These are phyloP conservation scores for Dynastes maya DNA, from an alignment of 2,888 invertebrate species.

Conservation along the genomic window DNA sequence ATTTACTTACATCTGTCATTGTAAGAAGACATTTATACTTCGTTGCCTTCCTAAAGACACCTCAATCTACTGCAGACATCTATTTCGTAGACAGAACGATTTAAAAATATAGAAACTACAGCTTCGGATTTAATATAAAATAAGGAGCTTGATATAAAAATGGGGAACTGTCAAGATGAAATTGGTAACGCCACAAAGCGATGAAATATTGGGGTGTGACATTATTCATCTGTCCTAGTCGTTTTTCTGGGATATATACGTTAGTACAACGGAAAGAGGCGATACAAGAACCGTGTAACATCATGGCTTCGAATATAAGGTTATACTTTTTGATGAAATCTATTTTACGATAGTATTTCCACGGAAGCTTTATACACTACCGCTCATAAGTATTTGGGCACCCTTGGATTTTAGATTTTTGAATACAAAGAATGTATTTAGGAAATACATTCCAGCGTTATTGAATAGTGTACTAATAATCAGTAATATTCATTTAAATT, in stretches of 20 bases:
- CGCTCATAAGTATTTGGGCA: too few relatives aligned
- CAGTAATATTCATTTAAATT: too few relatives aligned
- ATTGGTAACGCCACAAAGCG: slow-evolving; percentile 8
- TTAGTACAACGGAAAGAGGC: not conserved
- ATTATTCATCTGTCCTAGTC: slow-evolving; percentile 18
- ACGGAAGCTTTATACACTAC: not conserved
- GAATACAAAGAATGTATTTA: too few relatives aligned
- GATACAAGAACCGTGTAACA: not conserved
- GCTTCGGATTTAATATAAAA: slow-evolving; percentile 7
- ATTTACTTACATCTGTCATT: too few relatives aligned
- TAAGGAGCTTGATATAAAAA: not conserved
- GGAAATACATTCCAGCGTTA: too few relatives aligned
- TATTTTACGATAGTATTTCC: slow-evolving; percentile 7
- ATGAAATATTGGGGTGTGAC: slow-evolving; percentile 2
- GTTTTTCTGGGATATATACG: slow-evolving; percentile 2
- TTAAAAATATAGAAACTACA: not conserved
- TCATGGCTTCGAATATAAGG: not conserved
- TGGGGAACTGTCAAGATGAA: not conserved
- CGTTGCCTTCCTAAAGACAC: too few relatives aligned
- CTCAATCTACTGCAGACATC: too few relatives aligned
- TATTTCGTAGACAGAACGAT: not conserved
- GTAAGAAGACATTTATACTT: too few relatives aligned
- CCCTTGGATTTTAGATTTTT: too few relatives aligned
- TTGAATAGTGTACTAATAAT: too few relatives aligned
- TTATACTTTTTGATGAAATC: slow-evolving; percentile 11